phyloP scores from a whole-genome alignment of 1,140 invertebrate species.

The Pentalonia nigronervosa region DNA sequence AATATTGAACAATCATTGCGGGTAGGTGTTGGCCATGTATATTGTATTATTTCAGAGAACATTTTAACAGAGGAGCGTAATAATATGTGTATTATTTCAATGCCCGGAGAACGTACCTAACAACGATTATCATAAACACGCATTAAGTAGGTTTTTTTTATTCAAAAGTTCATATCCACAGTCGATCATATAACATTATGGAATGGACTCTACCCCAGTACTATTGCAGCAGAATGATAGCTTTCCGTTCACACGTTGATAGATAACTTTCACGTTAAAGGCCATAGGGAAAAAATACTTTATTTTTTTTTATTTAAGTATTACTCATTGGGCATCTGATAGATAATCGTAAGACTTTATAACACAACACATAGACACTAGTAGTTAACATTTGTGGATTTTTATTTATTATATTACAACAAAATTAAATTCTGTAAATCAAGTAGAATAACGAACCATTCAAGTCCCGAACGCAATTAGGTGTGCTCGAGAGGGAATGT shows the following conservation, averaged over 20 bases:
- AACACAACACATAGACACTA: not conserved
- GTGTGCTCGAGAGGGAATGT: not conserved
- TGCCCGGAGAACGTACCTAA: not conserved
- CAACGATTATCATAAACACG: not conserved
- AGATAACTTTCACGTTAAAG: not conserved
- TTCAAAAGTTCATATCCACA: not conserved
- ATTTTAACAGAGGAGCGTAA: not conserved
- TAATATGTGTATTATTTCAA: not conserved
- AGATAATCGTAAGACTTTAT: not conserved
- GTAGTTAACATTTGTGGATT: not conserved
- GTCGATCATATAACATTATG: not conserved
- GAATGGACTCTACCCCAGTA: not conserved
- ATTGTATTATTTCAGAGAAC: not conserved
- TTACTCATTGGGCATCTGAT: not conserved
- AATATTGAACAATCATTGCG: not conserved
- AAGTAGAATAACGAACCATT: not conserved
- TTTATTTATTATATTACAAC: not conserved
- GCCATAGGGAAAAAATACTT: not conserved
- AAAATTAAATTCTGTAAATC: not conserved
- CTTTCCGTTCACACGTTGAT: not conserved
- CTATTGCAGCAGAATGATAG: not conserved
- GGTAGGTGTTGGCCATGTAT: not conserved
- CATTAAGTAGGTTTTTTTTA: not conserved
- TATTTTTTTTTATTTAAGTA: not conserved
- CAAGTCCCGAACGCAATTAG: not conserved